Percentiles rank a stretch among this genome's conserved stretches.
These are phyloP conservation scores for Argyresthia goedartella DNA, from an alignment of 2,888 invertebrate species.

Conservation along the genomic window DNA sequence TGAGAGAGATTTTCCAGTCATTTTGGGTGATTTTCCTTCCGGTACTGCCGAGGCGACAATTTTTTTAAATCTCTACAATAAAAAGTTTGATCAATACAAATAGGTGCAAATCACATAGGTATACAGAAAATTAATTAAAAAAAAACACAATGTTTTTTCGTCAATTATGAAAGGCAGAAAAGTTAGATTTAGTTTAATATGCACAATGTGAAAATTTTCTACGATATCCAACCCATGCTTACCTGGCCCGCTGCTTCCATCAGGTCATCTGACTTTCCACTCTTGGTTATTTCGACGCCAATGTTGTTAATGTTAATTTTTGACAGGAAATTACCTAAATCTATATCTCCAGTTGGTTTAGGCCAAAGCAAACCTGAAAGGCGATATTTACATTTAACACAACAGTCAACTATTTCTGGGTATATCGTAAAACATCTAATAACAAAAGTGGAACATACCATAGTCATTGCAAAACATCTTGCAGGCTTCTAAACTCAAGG, in stretches of 20 bases:
- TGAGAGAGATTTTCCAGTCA: slow-evolving; percentile 39
- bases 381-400: background rate
- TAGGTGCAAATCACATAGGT: too few species aligned
- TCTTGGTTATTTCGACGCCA: slow-evolving; percentile 43
- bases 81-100: slow-evolving; percentile 10
- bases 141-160: too few species aligned
- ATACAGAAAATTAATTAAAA: too few species aligned
- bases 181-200: too few species aligned
- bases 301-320: slow-evolving; percentile 64
- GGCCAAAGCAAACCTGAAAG: slow-evolving; percentile 72
- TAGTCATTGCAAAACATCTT: slow-evolving; percentile 73
- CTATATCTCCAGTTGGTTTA: slow-evolving; percentile 70
- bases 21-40: slow-evolving; percentile 31
- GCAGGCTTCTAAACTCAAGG: slow-evolving; percentile 72
- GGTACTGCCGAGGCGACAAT: slow-evolving; percentile 30
- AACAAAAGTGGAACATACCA: slow-evolving; percentile 27
- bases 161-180: too few species aligned
- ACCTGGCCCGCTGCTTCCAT: slow-evolving; percentile 41
- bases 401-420: background rate
- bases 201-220: slow-evolving; percentile 2
- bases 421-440: background rate
- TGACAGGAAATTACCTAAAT: slow-evolving; percentile 65
- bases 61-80: slow-evolving; percentile 44
- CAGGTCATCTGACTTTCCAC: slow-evolving; percentile 32
- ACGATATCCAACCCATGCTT: too few species aligned